A percentile compares a stretch with the other conserved stretches of the same genome.
Evolutionary conservation across 2,797 vertebrate genomes (phyloP).

Genomic region (Peromyscus attwateri): DNA sequence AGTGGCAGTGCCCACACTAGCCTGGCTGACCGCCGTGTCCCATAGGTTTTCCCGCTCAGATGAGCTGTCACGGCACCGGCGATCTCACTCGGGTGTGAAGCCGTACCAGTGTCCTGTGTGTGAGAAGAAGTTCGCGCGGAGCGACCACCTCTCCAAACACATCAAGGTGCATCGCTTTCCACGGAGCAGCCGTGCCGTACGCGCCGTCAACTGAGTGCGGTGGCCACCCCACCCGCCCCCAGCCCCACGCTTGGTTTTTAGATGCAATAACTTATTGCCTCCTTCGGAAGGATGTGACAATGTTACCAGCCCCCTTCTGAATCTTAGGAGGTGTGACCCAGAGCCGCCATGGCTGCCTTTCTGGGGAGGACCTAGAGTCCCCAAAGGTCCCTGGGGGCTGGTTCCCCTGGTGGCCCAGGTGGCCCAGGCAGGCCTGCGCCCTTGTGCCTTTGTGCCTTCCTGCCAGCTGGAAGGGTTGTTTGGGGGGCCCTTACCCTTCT

Average conservation of each 20-base stretch:
- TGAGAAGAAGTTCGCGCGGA: constrained; percentile 98
- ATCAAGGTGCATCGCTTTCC: constrained; percentile 98
- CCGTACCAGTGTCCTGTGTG: constrained; percentile 97
- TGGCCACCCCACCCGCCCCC: background rate
- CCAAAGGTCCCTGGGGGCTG: background rate
- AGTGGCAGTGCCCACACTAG: background rate
- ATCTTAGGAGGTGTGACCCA: constrained; percentile 14
- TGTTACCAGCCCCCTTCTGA: constrained; percentile 3
- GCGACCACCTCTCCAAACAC: constrained; percentile 98
- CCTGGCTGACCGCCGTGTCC: constrained; percentile 62
- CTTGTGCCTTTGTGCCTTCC: constrained; percentile 60
- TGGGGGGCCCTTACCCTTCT: constrained; percentile 33
- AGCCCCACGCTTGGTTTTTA: background rate
- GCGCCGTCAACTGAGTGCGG: constrained; percentile 91
- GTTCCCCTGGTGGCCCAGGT: background rate
- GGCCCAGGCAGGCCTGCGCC: constrained; percentile 4
- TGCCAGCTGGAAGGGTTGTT: background rate
- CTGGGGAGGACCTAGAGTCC: background rate
- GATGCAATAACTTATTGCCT: constrained; percentile 89
- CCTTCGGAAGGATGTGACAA: constrained; percentile 76
- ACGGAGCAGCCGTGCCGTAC: constrained; percentile 92
- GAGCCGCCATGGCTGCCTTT: background rate
- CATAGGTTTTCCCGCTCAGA: constrained; percentile 97
- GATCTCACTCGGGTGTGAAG: constrained; percentile 97
- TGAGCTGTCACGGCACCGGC: constrained; percentile 95